Evolutionary conservation across 2,888 invertebrate species (phyloP).

Genomic region (Chirona hameri): DNA sequence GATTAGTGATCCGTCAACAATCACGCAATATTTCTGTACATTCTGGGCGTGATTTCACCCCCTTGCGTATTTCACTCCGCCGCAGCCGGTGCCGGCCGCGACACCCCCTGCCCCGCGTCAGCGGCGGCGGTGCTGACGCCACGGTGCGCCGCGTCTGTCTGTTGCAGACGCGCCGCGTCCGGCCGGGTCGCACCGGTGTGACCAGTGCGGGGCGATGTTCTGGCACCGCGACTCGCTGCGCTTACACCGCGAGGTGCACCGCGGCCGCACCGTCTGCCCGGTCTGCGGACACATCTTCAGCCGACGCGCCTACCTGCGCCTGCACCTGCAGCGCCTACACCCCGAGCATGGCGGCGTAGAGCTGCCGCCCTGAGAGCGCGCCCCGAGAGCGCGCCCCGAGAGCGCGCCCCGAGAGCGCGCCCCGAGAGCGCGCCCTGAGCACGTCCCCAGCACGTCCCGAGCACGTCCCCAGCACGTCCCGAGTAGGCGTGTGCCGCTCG

Average conservation of each 20-base stretch:
- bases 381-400: neutral
- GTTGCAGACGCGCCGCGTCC: constrained; percentile 5
- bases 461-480: too few relatives aligned
- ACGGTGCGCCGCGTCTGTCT: neutral
- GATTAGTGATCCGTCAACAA: too few relatives aligned
- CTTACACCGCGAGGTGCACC: constrained; percentile 1
- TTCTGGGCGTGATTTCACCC: too few relatives aligned
- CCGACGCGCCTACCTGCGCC: neutral
- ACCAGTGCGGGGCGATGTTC: neutral
- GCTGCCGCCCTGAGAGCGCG: neutral
- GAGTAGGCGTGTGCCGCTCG: too few relatives aligned
- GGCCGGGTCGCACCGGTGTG: neutral
- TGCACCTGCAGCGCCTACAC: neutral
- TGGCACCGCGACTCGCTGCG: constrained; percentile 3
- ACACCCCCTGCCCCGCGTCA: too few relatives aligned
- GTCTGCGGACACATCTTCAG: constrained; percentile 6
- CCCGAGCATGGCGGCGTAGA: neutral
- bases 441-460: too few relatives aligned
- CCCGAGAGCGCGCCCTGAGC: too few relatives aligned
- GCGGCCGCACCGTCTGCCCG: neutral
- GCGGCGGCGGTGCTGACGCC: too few relatives aligned
- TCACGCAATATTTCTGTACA: too few relatives aligned
- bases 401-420: neutral
- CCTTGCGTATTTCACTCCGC: too few relatives aligned
- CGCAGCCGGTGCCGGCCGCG: too few relatives aligned